Conservation (phyloP, 2,888 invertebrate genomes). For the Microlaimidae sp. region DNA sequence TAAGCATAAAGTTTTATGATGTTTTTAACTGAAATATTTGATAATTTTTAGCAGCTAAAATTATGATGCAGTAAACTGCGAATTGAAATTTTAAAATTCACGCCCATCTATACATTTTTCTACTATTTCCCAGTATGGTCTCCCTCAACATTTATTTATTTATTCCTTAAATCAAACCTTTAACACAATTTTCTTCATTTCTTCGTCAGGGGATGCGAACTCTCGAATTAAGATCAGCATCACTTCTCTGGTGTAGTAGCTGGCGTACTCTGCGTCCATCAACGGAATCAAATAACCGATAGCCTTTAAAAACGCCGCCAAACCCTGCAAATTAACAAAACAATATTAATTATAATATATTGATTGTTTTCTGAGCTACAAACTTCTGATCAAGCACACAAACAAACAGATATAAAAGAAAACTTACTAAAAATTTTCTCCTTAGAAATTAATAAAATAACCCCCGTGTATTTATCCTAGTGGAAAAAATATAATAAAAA, state of each 20-base stretch:
- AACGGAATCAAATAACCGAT: conserved; percentile 96
- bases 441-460: too few species aligned
- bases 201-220: conserved; percentile 98
- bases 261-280: conserved; percentile 99
- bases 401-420: not conserved
- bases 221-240: conserved; percentile 96
- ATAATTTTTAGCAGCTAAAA: too few species aligned
- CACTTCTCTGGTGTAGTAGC: conserved; percentile 97
- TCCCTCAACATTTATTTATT: not conserved
- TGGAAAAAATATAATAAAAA: too few species aligned
- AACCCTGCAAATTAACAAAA: conserved; percentile 55
- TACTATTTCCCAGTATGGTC: too few species aligned
- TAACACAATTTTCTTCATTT: conserved; percentile 99
- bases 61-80: too few species aligned
- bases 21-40: too few species aligned
- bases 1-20: too few species aligned
- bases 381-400: not conserved
- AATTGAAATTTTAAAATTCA: too few species aligned
- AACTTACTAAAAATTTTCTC: not conserved
- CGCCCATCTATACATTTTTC: too few species aligned
- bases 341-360: too few species aligned
- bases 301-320: conserved; percentile 97
- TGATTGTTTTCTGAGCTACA: too few species aligned
- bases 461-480: too few species aligned
- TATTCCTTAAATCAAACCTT: conserved; percentile 46